These are phyloP conservation scores for Thomomys bottae DNA, from an alignment of 2,113 vertebrate genomes.

Conservation along the genomic window DNA sequence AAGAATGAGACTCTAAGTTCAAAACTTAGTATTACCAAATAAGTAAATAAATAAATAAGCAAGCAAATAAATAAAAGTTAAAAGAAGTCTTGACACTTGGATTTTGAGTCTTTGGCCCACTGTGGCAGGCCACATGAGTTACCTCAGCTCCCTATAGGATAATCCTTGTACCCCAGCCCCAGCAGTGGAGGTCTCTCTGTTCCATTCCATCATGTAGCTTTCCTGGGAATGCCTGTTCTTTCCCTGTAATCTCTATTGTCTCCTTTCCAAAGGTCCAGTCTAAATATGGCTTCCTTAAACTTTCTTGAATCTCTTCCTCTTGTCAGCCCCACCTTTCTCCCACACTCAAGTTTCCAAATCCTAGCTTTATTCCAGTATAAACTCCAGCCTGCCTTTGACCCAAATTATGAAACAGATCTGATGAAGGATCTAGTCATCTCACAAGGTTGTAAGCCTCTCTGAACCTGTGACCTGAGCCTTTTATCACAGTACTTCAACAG, in stretches of 20 bases:
- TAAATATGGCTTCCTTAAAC: neutral
- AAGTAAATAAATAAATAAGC: no score
- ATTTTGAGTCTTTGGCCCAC: slow-evolving; percentile 25
- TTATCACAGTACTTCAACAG: neutral
- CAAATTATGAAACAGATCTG: neutral
- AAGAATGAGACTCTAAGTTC: no score
- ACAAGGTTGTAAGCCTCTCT: neutral
- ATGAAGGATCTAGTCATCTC: neutral
- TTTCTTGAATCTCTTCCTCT: neutral
- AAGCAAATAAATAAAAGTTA: no score
- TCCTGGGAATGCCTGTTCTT: neutral
- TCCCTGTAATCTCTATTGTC: neutral
- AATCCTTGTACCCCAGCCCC: neutral
- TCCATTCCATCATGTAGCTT: neutral
- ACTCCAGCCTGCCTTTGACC: neutral
- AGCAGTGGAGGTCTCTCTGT: neutral
- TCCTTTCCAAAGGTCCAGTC: neutral
- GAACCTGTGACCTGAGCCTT: neutral
- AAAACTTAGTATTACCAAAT: no score
- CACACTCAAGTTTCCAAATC: neutral
- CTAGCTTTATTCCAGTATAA: neutral
- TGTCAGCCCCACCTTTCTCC: neutral
- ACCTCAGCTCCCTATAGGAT: neutral
- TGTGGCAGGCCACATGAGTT: neutral
- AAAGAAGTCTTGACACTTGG: neutral